Conservation (phyloP, 2,797 vertebrate species). For the Sebastes matsubarae region DNA sequence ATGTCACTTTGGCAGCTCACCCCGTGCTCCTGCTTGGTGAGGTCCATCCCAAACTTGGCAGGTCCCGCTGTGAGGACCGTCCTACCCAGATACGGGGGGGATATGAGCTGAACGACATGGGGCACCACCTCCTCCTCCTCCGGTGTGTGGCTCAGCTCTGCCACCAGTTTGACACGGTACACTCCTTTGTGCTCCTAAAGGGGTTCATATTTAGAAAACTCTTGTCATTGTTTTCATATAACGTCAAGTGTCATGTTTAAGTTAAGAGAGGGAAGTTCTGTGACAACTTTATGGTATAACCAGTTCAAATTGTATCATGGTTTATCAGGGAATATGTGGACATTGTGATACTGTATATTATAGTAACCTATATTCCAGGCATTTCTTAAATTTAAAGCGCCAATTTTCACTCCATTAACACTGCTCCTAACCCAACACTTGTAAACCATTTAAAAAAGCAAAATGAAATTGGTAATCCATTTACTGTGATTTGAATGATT, state of each 20-base stretch:
- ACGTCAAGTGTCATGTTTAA: not conserved
- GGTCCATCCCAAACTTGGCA: slow-evolving; percentile 87
- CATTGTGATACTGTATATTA: not conserved
- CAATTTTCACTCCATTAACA: not conserved
- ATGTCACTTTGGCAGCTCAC: slow-evolving; percentile 52
- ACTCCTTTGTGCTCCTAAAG: slow-evolving; percentile 76
- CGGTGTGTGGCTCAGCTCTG: slow-evolving; percentile 77
- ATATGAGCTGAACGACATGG: slow-evolving; percentile 85
- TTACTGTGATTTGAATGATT: not conserved
- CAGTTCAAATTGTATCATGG: not conserved
- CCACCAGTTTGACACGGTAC: slow-evolving; percentile 82
- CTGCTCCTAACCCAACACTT: not conserved
- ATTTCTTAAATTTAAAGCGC: not conserved
- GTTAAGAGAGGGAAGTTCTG: not conserved
- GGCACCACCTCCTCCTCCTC: slow-evolving; percentile 82
- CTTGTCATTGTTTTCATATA: not conserved
- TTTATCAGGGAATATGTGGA: not conserved
- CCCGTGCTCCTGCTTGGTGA: slow-evolving; percentile 85
- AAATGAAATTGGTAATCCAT: not conserved
- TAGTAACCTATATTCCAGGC: not conserved
- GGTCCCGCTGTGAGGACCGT: slow-evolving; percentile 84
- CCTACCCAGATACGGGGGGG: slow-evolving; percentile 84
- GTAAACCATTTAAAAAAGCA: not conserved
- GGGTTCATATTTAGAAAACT: not conserved
- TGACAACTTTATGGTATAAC: not conserved